Base-by-base conservation (phyloP, 37 sponge, comb jelly and placozoan species). In the Geodia barretti region DNA sequence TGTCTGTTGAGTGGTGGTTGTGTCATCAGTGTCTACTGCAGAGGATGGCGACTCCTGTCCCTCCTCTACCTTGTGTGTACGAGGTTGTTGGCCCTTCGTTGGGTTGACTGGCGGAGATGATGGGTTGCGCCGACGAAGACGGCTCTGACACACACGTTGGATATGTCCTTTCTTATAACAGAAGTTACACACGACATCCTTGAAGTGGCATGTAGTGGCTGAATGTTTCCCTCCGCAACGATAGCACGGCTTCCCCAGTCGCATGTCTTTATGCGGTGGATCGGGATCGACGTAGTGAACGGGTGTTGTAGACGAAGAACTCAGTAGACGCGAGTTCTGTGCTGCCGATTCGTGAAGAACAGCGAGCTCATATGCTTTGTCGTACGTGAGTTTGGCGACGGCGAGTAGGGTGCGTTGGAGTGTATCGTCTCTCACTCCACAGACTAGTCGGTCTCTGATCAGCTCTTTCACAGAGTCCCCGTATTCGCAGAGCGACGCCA, bases 391-490 rank as follows among this genome's bases (percentile, higher is more conserved):
- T 19, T 60, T 41, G 11, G 24, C 32, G 29, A 72, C 81, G 2
- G 64, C 74, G 1, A 82, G 42, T 24, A 82, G 38, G 64, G 20
- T 82, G 19, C 30, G 62, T 40, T 72, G 73, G n/a, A 62, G 62
- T 4, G 43, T 42, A 35, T 23, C 23, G 63, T 82, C 43, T 11
- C 39, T 63, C 4, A 82, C 41, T 3, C 81, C 72, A 72, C 70
- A 80, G 4, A 81, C 81, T 5, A 70, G 39, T 19, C 73, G 61
- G 64, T 71, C 81, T 64, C 81, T 70, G 4, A 81, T 39, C 81
- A 81, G 59, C 1, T 81, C 81, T 33, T 30, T 26, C 4, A 7
- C 70, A 42, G 43, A 39, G 62, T 59, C 72, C 5, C 40, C 64
- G 40, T 61, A 81, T 26, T 71, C 40, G 33, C 81, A 81, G 25